Evolutionary conservation across 2,888 invertebrate species (phyloP), one percentile per base, ranked within the genome.

Genomic region (Brachypterus glaber): DNA sequence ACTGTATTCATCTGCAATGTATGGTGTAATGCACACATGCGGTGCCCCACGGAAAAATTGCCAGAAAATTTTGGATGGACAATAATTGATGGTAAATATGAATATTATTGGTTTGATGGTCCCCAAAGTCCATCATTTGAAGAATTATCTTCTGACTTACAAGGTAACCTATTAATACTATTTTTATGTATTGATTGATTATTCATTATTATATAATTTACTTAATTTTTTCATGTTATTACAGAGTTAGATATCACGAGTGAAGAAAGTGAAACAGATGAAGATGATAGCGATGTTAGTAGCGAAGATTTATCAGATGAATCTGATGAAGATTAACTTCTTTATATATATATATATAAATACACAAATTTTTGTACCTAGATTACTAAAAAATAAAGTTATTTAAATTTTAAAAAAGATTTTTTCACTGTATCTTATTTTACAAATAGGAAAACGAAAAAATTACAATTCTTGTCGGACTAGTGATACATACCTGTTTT

Each of bases 101-200:
- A 39, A 15, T 39, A 34, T 35, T 39, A 40, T 40, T 40, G 40
- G 35, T 40, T 40, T 26, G 32, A 43, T 41, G 40, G 43, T 25
- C 43, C 30, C 13, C 36, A 43, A 15, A 43, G 40, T 24, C 33
- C 43, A 18, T 36, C 36, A 12, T 29, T 43, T 35, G 12, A 12
- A 31, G 29, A 33, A 40, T 9, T 40, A 13, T 33, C 33, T 16
- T 15, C 27, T 11, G 32, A 37, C 11, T 3, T 18, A 17, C 17
- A 32, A 37, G 33, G 38, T 33, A 33, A 11, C 4, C 16, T 35
- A 16, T 2, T 11, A 27, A 25, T 17, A 31, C 15, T 8, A 33
- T 33, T 33, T 17, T 29, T 13, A 29, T 32, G n/a, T 32, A 3
- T 32, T 32, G 17, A 32, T 18, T 9, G 14, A 17, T 4, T 33